Evolutionary conservation across 1,140 invertebrate species (phyloP), one percentile per base, ranked within the genome.

Genomic region (Nymphalis io): DNA sequence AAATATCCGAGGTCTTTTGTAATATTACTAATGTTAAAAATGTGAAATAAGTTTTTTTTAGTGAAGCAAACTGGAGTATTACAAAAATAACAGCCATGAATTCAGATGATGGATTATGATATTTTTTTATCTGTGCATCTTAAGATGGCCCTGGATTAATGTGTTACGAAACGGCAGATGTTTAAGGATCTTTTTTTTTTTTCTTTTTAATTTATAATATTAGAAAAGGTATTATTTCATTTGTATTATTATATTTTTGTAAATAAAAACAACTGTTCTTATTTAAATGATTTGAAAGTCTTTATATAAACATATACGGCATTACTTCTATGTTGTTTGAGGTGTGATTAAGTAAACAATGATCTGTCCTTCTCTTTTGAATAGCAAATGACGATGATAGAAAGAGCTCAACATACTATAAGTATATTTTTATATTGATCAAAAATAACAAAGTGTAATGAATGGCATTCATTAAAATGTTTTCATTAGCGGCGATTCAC

Each of bases 81-180:
- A 69, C 51, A 23, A 55, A 69, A 58, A 46, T 46, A 46, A 68
- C 48, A 60, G 60, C 42, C 60, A 76, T 73, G 74, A 76, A 76
- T 76, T 40, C 63, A 70, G 73, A 76, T 72, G 64, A 61, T 68
- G 64, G 71, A 73, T 76, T 76, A 70, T n/a, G n/a, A n/a, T 42
- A 65, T 68, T 72, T 72, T 33, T 68, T 74, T 39, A 69, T 55
- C 51, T 23, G 51, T 63, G 20, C 63, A 58, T 64, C 60, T 53
- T 46, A 69, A 75, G 67, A 73, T 73, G 64, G 70, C 61, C 46
- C 63, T 40, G 70, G 74, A 76, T 76, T 76, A 76, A 70, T 76
- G 61, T 62, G 61, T 67, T 76, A 70, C 65, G 71, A 76, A 71
- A 71, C 57, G 72, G 70, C 74, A 76, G 74, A 70, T 76, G 74